Percentiles rank a stretch among this genome's conserved stretches.
Evolutionary conservation across 2,113 vertebrate genomes (phyloP).

Genomic region (Euleptes europaea): DNA sequence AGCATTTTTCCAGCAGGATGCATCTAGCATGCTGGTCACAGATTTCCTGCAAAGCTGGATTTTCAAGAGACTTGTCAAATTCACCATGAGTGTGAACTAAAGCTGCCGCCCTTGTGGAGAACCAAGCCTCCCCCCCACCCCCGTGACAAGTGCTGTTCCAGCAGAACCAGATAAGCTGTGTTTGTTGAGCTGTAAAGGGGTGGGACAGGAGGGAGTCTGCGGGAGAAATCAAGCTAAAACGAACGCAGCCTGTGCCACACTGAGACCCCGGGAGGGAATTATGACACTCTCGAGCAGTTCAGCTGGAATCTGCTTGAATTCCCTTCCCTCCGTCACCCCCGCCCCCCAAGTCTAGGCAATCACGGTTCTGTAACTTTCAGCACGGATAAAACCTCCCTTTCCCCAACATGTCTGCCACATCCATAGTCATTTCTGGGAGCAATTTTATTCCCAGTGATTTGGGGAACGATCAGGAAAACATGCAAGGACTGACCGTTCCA

Average conservation of each 20-base stretch:
- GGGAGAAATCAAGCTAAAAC: background rate
- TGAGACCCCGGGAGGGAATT: background rate
- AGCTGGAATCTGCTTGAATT: background rate
- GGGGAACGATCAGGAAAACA: too few relatives aligned
- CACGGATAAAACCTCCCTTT: background rate
- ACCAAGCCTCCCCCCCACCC: background rate
- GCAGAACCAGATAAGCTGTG: too few relatives aligned
- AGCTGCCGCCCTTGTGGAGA: background rate
- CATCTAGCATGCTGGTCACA: background rate
- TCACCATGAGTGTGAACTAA: background rate
- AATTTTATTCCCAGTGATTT: too few relatives aligned
- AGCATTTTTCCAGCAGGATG: background rate
- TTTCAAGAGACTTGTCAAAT: too few relatives aligned
- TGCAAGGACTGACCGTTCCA: too few relatives aligned
- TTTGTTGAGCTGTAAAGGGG: background rate
- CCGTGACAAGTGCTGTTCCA: background rate
- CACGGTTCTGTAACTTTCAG: too few relatives aligned
- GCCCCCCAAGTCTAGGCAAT: background rate
- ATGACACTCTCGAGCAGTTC: background rate
- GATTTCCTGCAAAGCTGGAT: background rate
- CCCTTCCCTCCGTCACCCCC: background rate
- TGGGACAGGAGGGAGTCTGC: background rate
- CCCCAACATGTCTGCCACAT: background rate
- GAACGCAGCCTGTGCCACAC: too few relatives aligned
- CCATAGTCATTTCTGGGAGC: too few relatives aligned